Base-by-base conservation (phyloP, 2,797 vertebrate genomes). In the Pristis pectinata region DNA sequence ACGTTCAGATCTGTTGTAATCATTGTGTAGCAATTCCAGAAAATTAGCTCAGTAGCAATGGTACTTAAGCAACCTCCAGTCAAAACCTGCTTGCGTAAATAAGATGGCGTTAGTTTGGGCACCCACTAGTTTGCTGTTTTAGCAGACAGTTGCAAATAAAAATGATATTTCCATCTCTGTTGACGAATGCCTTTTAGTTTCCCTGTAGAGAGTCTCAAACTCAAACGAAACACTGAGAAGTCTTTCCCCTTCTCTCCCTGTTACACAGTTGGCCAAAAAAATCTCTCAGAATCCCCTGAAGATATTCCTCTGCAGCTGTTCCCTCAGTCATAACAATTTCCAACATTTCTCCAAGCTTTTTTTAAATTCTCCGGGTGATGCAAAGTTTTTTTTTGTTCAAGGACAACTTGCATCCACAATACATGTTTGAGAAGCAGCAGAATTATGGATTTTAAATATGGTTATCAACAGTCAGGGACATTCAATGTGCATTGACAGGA, bases 301-400 rank as follows among this genome's bases (percentile, higher is more conserved):
- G 92, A 94, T 74, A 74, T 94, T 53, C 44, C 34, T 34, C 67
- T 94, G 92, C 92, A 94, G 92, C 92, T 94, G 92, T 74, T 76
- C 70, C 1, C 70, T 94, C 67, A 94, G 92, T 76, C 92, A 94
- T 74, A 94, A 94, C 92, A 94, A 94, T 94, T 94, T 94, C 70
- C 70, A 74, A 94, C 64, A 94, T 94, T 72, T 93, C 30, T 94
- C 70, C 92, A 53, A 76, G 92, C 44, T 34, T 74, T 53, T 74
- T 87, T 27, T 11, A 30, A n/a, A 93, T 74, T 49, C 92, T 76
- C 37, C 53, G 67, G 67, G 67, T 49, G 44, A 44, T 76, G 70
- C 44, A 74, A 8, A 30, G 70, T 37, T 74, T 53, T 53, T 72
- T 64, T 72, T 72, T 13, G 11, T 53, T 94, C 70, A 94, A 94